Percentiles rank a stretch among this genome's conserved stretches.
Conservation (phyloP, 2,888 invertebrate genomes). For the Thera britannica region DNA sequence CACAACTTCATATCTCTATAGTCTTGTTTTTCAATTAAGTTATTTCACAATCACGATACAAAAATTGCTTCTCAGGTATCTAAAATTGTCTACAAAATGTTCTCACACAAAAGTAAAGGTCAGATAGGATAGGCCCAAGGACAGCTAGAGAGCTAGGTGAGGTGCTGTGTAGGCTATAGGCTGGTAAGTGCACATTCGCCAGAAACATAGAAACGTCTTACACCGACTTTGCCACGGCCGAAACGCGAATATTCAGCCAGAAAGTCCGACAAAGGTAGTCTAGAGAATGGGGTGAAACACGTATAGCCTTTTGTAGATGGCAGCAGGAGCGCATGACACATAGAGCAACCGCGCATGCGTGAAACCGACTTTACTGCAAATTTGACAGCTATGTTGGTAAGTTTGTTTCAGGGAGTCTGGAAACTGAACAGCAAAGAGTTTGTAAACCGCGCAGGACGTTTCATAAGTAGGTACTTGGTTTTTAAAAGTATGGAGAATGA, state of each 20-base stretch:
- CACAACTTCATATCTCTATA: not conserved
- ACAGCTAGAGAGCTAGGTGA: conserved; percentile 32
- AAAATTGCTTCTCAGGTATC: not conserved
- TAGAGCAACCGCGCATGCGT: no score
- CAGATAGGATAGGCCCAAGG: conserved; percentile 28
- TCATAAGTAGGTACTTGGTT: no score
- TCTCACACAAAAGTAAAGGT: conserved; percentile 22
- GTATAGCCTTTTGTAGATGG: no score
- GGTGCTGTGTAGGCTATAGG: conserved; percentile 33
- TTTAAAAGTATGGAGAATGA: no score
- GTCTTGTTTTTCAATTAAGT: not conserved
- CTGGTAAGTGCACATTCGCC: conserved; percentile 25
- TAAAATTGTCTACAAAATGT: conserved; percentile 1
- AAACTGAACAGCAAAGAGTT: no score
- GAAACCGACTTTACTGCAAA: no score
- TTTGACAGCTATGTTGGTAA: no score
- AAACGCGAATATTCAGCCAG: not conserved
- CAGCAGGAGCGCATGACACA: no score
- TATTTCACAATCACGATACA: not conserved
- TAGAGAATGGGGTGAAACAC: no score
- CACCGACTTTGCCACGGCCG: not conserved
- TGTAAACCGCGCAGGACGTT: no score
- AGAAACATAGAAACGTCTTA: conserved; percentile 6
- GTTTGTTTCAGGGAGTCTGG: no score
- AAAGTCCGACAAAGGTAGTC: no score